Conservation (phyloP, 2,113 vertebrate genomes). For the Callospermophilus lateralis region DNA sequence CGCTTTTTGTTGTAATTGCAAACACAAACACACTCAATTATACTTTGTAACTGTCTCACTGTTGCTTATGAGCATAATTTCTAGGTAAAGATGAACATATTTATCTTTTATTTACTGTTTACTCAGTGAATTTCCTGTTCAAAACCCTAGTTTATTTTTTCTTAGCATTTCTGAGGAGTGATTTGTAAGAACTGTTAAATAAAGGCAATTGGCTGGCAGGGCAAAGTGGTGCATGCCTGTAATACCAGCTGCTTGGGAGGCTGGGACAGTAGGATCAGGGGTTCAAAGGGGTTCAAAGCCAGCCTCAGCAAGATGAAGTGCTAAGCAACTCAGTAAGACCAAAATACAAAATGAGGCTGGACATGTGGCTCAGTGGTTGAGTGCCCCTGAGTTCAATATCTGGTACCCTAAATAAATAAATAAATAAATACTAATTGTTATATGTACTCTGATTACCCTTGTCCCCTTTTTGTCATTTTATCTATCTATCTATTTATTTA, state of each 20-base stretch:
- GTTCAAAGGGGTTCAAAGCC: too few relatives aligned
- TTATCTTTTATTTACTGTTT: neutral
- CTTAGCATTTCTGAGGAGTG: neutral
- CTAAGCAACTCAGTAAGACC: too few relatives aligned
- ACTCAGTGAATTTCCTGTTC: neutral
- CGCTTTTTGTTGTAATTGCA: neutral
- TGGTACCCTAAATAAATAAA: too few relatives aligned
- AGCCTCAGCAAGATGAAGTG: too few relatives aligned
- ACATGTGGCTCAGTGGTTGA: too few relatives aligned
- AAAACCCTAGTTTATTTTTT: neutral
- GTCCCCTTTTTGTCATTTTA: neutral
- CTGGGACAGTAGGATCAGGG: too few relatives aligned
- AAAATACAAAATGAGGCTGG: too few relatives aligned
- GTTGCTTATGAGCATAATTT: neutral
- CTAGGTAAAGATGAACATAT: neutral
- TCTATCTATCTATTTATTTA: neutral
- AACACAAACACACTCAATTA: neutral
- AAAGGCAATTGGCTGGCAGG: too few relatives aligned
- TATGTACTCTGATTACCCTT: neutral
- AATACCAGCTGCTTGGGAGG: too few relatives aligned
- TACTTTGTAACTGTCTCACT: neutral
- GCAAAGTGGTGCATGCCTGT: too few relatives aligned
- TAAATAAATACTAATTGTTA: neutral
- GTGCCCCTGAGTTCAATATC: too few relatives aligned
- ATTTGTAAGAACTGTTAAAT: conserved; percentile 18